These are phyloP conservation scores for Drosophila ironensis DNA, from an alignment of 1,140 invertebrate species.

Conservation along the genomic window DNA sequence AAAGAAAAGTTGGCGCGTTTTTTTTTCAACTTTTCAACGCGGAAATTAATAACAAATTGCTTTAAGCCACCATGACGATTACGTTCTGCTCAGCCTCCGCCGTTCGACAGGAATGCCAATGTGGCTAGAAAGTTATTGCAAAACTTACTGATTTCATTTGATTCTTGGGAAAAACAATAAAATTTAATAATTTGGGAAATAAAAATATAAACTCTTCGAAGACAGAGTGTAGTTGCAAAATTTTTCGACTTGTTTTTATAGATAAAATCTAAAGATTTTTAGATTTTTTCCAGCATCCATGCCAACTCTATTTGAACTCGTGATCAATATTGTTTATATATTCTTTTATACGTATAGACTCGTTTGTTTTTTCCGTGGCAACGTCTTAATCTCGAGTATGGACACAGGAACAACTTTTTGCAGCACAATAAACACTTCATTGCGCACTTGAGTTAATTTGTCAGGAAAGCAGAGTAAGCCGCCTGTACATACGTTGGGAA, in stretches of 20 bases:
- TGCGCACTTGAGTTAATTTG: slow-evolving; percentile 76
- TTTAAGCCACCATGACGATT: slow-evolving; percentile 73
- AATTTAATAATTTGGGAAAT: too few species aligned
- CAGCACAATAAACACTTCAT: slow-evolving; percentile 74
- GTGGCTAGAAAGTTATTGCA: too few species aligned
- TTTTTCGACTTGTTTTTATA: neutral
- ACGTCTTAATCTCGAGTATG: slow-evolving; percentile 13
- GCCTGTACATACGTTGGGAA: slow-evolving; percentile 50
- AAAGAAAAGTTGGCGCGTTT: slow-evolving; percentile 50
- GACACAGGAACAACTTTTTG: slow-evolving; percentile 46
- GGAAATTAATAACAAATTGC: slow-evolving; percentile 80
- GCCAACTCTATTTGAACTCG: neutral
- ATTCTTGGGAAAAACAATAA: too few species aligned
- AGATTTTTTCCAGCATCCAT: neutral
- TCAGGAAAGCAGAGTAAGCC: slow-evolving; percentile 48
- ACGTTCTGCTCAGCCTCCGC: slow-evolving; percentile 23
- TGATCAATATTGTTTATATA: neutral
- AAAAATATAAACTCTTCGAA: too few species aligned
- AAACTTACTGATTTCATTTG: neutral
- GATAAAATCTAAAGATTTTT: neutral
- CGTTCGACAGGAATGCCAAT: neutral
- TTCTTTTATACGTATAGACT: neutral
- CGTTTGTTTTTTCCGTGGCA: neutral
- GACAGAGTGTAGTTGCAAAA: too few species aligned
- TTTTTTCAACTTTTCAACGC: slow-evolving; percentile 68